Evolutionary conservation across 2,888 invertebrate species (phyloP), one percentile per base, ranked within the genome.

Genomic region (Myopa tessellatipennis): DNA sequence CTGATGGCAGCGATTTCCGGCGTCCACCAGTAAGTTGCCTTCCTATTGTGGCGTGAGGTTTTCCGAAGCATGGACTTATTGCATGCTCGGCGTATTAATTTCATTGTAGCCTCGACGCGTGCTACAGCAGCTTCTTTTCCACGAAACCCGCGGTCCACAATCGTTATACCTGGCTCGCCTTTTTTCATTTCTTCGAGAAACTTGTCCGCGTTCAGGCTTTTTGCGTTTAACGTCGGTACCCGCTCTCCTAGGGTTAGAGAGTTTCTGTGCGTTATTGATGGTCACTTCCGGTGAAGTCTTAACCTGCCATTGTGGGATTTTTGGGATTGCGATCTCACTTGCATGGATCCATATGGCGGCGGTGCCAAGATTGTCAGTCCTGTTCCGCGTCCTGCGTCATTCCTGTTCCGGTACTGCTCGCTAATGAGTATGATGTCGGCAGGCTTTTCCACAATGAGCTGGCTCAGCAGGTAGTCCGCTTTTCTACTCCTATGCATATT

Each of bases 281-380:
- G 12, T 70, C 70, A 40, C 70, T 70, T 16, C 45, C 70, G 1
- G 70, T 70, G 40, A 45, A 70, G 26, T 70, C 70, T 10, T 10
- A 5, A 70, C 70, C 26, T 50, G 6, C 70, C 70, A 70, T 26
- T 40, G 16, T 36, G 16, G 3, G n/a, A 68, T 14, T 50, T 68
- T 68, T 16, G 45, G 12, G 1, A 4, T 26, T n/a, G 38, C 12
- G 26, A 4, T 68, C 26, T 68, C 68, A 16, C 12, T 14, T 5
- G 50, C 45, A n/a, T n/a, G n/a, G n/a, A n/a, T n/a, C n/a, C n/a
- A n/a, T n/a, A 68, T 68, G 16, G 68, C 38, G 36, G 68, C 68
- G 4, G 68, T 68, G 8, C 68, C 45, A 6, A 14, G 8, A 0
- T 36, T 68, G 68, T 68, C 68, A 4, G 45, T 1, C 5, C 6